Base-by-base conservation (phyloP, 2,113 vertebrate genomes). In the Crotalus tigris region DNA sequence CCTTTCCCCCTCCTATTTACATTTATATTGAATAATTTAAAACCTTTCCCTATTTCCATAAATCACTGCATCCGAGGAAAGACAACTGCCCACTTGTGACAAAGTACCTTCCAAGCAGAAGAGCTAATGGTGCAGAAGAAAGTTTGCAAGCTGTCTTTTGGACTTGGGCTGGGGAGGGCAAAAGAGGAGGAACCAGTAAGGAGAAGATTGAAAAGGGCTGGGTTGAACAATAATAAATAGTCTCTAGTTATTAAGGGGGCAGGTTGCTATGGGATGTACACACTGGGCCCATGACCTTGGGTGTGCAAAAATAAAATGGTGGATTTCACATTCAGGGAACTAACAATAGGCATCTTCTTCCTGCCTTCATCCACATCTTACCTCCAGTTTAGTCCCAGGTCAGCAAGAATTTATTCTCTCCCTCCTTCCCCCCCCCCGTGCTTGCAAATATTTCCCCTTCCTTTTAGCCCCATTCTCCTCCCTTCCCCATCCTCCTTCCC, bases 21-120 rank as follows among this genome's bases (percentile, higher is more conserved):
- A 98, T 98, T 98, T 98, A 98, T 98, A 98, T 98, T 97, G 97
- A 98, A 98, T 98, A 98, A 98, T 98, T 98, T 98, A 97, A 97
- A 97, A 94, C 95, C 96, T 95, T 96, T 96, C 95, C 94, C 88
- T 26, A 88, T 97, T 98, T 97, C 96, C 96, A 97, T 98, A 97
- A 97, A 97, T 98, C 97, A 94, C 95, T 96, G 95, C 95, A 94
- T 3, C n/a, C 90, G 92, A 85, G 96, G 94, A 93, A 19, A 19
- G 93, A n/a, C 59, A 92, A 92, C 53, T 33, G 54, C 64, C 92
- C 69, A 59, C 88, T 86, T 90, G 54, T 81, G 26, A 90, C 92
- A 51, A 55, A 93, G 92, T 53, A 94, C 9, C 0, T 96, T 92
- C 90, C 58, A 11, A 92, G 51, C 26, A 86, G 91, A 91, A 93